Evolutionary conservation across 2,888 invertebrate species (phyloP), one percentile per base, ranked within the genome.

Genomic region (Mythimna pallens): DNA sequence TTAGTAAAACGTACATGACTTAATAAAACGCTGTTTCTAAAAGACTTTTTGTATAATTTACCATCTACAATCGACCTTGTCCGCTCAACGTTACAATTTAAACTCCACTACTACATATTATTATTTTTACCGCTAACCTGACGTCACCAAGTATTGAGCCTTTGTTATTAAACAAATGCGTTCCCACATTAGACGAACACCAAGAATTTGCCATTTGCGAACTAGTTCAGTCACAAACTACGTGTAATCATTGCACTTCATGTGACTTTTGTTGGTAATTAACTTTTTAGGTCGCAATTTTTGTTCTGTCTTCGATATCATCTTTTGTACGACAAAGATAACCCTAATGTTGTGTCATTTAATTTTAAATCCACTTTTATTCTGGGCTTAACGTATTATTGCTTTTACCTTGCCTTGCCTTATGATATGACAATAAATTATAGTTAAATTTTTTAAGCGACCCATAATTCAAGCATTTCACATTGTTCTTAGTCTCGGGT

Each of bases 161-260:
- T 87, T 87, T 86, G 90, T 88, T 90, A 88, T 88, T 88, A 86
- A 87, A 86, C 85, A 88, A 87, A 87, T 86, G 71, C 64, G 84
- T 89, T 91, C 88, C 87, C 88, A 89, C 86, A 88, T 87, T 86
- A 86, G 78, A 79, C 78, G 76, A 70, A 77, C 73, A 73, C 69
- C 72, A 73, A 82, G 78, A 80, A 81, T 85, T 80, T 70, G 63
- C 76, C 73, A 75, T 77, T 84, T 65, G 64, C 73, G 64, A 82
- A 86, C 82, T 86, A 82, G 72, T 77, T 74, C 68, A 70, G 63
- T 65, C 67, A 71, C 67, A 43, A 36, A 74, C 30, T 69, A 20
- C 65, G 50, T 34, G 63, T 67, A 63, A 67, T 70, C 68, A 64
- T 65, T 61, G 25, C 66, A 68, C 36, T 50, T 64, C 22, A 62